phyloP scores from a whole-genome alignment of 2,113 vertebrate species.

The Oostethus manadensis region DNA sequence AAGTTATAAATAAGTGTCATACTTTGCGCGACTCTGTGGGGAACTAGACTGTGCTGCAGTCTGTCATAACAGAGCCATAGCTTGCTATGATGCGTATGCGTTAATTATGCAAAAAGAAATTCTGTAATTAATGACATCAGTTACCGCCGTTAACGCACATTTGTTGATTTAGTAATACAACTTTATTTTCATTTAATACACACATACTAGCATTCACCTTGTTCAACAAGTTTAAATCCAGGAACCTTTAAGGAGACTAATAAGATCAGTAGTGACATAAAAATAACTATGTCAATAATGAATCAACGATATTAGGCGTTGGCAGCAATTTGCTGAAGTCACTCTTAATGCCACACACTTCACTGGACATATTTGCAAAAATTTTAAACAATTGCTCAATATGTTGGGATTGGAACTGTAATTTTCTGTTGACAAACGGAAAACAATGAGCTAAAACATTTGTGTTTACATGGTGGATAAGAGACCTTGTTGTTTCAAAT shows the following conservation, averaged over 20 bases:
- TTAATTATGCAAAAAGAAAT: no score
- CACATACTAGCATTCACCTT: neutral
- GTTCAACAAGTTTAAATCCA: neutral
- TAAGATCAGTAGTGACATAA: neutral
- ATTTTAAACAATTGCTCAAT: neutral
- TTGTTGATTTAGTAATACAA: no score
- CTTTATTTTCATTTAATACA: neutral
- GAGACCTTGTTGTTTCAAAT: constrained; percentile 7
- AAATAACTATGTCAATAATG: neutral
- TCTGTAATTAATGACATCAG: no score
- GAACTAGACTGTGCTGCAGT: no score
- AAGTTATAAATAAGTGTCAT: no score
- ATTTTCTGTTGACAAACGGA: neutral
- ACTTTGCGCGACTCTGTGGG: no score
- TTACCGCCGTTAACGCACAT: no score
- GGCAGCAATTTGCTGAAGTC: neutral
- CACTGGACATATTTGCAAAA: neutral
- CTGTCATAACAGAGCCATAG: no score
- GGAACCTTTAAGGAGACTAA: neutral
- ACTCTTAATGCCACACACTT: no score
- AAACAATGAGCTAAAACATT: neutral
- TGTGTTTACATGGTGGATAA: neutral
- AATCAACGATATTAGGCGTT: neutral
- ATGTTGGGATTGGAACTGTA: no score
- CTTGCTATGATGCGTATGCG: no score